Percentiles rank a stretch among this genome's conserved stretches.
Conservation (phyloP, 1,140 invertebrate species). For the Zaprionus capensis region DNA sequence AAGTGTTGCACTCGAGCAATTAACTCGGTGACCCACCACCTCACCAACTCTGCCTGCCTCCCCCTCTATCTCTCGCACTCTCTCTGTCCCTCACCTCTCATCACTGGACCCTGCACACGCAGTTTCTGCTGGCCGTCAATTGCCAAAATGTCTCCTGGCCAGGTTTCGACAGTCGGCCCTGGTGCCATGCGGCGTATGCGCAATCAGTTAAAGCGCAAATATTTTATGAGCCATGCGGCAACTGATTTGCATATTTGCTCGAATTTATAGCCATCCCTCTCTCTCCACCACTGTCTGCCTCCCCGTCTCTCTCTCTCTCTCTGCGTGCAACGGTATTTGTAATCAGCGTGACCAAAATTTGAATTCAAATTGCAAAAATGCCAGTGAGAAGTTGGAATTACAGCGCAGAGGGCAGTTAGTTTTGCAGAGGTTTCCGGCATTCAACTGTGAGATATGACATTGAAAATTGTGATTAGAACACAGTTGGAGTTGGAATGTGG, state of each 20-base stretch:
- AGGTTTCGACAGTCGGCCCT: constrained; percentile 35
- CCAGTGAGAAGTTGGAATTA: constrained; percentile 10
- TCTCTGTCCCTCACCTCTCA: not conserved
- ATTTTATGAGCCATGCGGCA: constrained; percentile 66
- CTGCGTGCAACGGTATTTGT: constrained; percentile 26
- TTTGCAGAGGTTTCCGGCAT: not conserved
- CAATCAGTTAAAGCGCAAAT: constrained; percentile 66
- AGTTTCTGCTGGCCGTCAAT: constrained; percentile 13
- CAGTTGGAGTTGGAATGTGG: not conserved
- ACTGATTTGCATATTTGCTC: constrained; percentile 62
- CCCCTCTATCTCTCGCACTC: not conserved
- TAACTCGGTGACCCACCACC: constrained; percentile 38
- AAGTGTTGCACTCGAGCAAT: constrained; percentile 62
- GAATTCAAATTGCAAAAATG: constrained; percentile 40
- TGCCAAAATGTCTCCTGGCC: constrained; percentile 46
- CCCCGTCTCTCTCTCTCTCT: not conserved
- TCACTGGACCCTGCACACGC: not conserved
- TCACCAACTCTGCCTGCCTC: not conserved
- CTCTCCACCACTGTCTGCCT: constrained; percentile 1
- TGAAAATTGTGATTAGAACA: not conserved
- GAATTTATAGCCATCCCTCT: constrained; percentile 42
- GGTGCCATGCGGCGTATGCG: constrained; percentile 53
- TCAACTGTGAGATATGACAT: not conserved
- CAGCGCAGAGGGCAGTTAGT: not conserved
- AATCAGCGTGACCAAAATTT: constrained; percentile 49